Evolutionary conservation across 2,113 vertebrate species (phyloP), one percentile per base, ranked within the genome.

Genomic region (Ptyas mucosa): DNA sequence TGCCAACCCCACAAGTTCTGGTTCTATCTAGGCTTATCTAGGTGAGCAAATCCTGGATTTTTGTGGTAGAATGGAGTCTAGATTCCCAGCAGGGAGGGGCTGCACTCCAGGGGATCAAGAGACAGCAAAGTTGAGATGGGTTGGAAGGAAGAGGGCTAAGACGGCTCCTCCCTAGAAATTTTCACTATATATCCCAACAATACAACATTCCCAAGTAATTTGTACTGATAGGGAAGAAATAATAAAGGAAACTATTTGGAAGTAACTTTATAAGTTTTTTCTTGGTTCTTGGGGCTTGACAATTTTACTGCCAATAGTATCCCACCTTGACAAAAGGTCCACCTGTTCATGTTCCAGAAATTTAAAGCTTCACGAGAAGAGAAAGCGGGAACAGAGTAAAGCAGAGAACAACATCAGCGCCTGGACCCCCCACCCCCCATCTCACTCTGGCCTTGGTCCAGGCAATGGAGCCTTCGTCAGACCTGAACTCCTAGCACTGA

Each of bases 381-480:
- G 21, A 39, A 54, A 75, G 46, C 15, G 23, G 61, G 46, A 18
- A 34, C 64, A 18, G n/a, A n/a, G n/a, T 18, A 75, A 34, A 34
- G n/a, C 64, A 75, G 64, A 75, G 34, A 75, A 75, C 29, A 14
- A 34, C n/a, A 18, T 64, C 61, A 64, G 24, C 1, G 9, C 58
- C 10, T 64, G 58, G 24, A 64, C 9, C 12, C 26, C 58, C 61
- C 9, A 49, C 6, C 10, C 61, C 58, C 26, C 54, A 55, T 75
- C 64, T 15, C 11, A 5, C 64, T 69, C 64, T 4, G 12, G 49
- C 85, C 46, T 91, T 51, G 87, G 51, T 49, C 2, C 85, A 54
- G 9, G 14, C 69, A 46, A 4, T 46, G 49, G 9, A 0, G 88
- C 43, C 26, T 15, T 0, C 21, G 15, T 0, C 0, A 2, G 6